These are phyloP conservation scores for Threskiornis aethiopicus DNA, from an alignment of 2,797 vertebrate species.

Conservation along the genomic window DNA sequence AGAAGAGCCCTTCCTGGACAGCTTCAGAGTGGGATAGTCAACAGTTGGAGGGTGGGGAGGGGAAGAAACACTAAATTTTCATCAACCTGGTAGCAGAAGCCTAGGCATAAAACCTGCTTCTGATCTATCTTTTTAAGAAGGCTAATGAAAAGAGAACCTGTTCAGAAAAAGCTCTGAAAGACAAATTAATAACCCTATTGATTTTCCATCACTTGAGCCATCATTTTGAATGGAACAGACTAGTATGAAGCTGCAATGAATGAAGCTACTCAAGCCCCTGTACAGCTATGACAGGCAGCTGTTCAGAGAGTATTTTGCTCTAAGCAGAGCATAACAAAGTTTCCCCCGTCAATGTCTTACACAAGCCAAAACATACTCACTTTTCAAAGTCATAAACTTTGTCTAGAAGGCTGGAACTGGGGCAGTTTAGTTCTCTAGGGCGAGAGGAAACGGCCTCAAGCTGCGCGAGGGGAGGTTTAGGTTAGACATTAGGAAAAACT, in stretches of 20 bases:
- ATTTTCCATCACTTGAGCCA: background rate
- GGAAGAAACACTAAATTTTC: background rate
- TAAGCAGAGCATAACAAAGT: background rate
- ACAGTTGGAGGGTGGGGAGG: background rate
- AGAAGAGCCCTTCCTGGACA: background rate
- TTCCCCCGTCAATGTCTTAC: background rate
- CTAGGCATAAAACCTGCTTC: background rate
- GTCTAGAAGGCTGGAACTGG: background rate
- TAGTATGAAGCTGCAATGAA: background rate
- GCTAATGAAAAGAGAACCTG: background rate
- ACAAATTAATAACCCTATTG: slow-evolving; percentile 14
- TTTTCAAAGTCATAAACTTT: background rate
- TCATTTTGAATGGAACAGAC: background rate
- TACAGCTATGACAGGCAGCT: background rate
- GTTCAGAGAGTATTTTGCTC: background rate
- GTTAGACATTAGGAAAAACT: too few species aligned
- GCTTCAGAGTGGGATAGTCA: background rate
- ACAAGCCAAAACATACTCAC: background rate
- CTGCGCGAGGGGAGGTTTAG: too few species aligned
- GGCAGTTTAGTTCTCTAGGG: background rate
- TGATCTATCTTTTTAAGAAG: background rate
- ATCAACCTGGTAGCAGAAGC: background rate
- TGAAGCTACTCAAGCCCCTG: background rate
- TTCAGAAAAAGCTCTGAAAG: background rate
- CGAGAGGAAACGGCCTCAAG: too few species aligned